phyloP scores from a whole-genome alignment of 2,797 vertebrate species.

The Gastrophryne carolinensis region DNA sequence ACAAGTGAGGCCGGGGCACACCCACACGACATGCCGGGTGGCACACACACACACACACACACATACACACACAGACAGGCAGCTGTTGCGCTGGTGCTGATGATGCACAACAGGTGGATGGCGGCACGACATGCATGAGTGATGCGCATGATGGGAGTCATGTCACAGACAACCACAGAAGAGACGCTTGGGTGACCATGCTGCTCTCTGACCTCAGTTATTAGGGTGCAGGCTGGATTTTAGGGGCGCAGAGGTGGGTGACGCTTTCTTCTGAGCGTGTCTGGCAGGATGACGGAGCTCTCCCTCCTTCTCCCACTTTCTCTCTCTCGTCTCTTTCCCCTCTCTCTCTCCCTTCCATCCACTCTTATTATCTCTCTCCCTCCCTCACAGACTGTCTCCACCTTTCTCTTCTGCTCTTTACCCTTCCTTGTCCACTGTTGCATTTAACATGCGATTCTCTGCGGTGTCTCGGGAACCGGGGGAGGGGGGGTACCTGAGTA shows the following conservation, averaged over 20 bases:
- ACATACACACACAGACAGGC: neutral
- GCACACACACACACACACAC: neutral
- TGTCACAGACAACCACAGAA: neutral
- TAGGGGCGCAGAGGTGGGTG: constrained; percentile 10
- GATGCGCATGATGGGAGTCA: neutral
- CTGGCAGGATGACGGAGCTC: constrained; percentile 35
- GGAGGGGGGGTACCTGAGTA: neutral
- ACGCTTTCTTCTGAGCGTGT: constrained; percentile 9
- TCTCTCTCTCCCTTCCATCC: constrained; percentile 29
- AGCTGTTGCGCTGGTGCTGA: neutral
- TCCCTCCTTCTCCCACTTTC: constrained; percentile 22
- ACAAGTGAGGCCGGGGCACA: neutral
- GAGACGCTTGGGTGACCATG: neutral
- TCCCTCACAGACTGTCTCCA: constrained; percentile 38
- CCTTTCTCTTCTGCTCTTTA: constrained; percentile 35
- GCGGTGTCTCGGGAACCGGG: neutral
- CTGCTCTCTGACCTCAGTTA: constrained; percentile 37
- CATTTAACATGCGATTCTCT: constrained; percentile 20
- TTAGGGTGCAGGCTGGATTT: constrained; percentile 22
- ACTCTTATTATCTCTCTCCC: constrained; percentile 40
- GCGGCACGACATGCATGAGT: neutral
- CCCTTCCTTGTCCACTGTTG: constrained; percentile 42
- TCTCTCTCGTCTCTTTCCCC: neutral
- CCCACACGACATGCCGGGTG: neutral
- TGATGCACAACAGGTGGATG: constrained; percentile 28